These are phyloP conservation scores for Empidonax alnorum DNA, from an alignment of 2,113 vertebrate genomes.

Conservation along the genomic window DNA sequence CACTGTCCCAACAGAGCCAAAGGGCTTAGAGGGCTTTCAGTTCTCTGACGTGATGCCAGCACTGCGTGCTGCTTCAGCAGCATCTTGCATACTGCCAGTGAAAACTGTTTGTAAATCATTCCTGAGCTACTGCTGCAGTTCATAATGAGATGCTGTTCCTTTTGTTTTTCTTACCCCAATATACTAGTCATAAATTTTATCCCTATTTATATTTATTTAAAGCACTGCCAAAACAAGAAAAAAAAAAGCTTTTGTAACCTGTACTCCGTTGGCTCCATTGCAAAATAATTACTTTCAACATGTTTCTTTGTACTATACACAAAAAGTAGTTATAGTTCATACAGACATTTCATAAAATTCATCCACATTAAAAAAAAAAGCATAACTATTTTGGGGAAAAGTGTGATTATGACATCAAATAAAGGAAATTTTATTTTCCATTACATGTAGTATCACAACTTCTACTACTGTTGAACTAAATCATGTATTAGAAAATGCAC, in stretches of 20 bases:
- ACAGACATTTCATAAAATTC: background rate
- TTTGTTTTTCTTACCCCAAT: background rate
- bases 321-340: background rate
- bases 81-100: background rate
- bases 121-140: background rate
- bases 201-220: background rate
- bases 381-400: background rate
- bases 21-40: background rate
- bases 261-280: background rate
- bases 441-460: background rate
- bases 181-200: background rate
- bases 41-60: background rate
- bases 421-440: background rate
- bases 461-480: background rate
- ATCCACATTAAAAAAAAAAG: background rate
- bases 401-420: background rate
- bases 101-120: background rate
- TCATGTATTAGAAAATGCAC: background rate
- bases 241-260: background rate
- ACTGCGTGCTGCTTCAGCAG: background rate
- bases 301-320: background rate
- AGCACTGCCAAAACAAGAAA: background rate
- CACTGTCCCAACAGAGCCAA: background rate
- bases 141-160: background rate
- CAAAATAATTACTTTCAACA: background rate